Evolutionary conservation across 2,113 vertebrate genomes (phyloP).

Genomic region (Pseudorasbora parva): DNA sequence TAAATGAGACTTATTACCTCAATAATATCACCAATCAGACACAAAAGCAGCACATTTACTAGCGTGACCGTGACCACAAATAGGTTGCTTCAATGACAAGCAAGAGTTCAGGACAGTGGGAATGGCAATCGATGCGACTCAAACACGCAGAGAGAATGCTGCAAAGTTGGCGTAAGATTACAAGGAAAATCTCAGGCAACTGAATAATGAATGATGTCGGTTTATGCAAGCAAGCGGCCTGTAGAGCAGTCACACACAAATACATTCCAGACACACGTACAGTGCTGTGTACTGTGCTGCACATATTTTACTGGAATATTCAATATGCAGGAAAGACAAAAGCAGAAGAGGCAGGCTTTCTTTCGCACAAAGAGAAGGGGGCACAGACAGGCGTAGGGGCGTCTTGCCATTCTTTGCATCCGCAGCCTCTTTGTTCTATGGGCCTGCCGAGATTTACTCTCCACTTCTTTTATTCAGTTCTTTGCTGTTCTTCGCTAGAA

Average conservation of each 20-base stretch:
- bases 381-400: constrained; percentile 54
- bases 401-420: constrained; percentile 47
- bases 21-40: not conserved
- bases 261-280: constrained; percentile 33
- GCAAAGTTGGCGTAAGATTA: constrained; percentile 54
- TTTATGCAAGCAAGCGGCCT: constrained; percentile 55
- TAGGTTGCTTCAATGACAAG: constrained; percentile 29
- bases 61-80: constrained; percentile 24
- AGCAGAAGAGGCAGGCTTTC: constrained; percentile 43
- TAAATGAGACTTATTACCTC: too few species aligned
- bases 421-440: constrained; percentile 59
- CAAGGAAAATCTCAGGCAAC: constrained; percentile 51
- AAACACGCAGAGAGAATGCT: constrained; percentile 19
- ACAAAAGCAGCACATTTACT: not conserved
- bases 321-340: constrained; percentile 52
- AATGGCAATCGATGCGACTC: constrained; percentile 10
- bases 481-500: constrained; percentile 38
- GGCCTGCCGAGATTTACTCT: constrained; percentile 45
- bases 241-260: constrained; percentile 34
- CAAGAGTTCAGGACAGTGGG: constrained; percentile 16
- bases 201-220: constrained; percentile 68
- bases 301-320: constrained; percentile 53
- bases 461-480: constrained; percentile 15
- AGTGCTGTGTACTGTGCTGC: not conserved
- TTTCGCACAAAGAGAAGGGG: constrained; percentile 20